Percentiles rank a stretch among this genome's conserved stretches.
phyloP scores from a whole-genome alignment of 2,797 vertebrate species.

The Crax fasciolata region DNA sequence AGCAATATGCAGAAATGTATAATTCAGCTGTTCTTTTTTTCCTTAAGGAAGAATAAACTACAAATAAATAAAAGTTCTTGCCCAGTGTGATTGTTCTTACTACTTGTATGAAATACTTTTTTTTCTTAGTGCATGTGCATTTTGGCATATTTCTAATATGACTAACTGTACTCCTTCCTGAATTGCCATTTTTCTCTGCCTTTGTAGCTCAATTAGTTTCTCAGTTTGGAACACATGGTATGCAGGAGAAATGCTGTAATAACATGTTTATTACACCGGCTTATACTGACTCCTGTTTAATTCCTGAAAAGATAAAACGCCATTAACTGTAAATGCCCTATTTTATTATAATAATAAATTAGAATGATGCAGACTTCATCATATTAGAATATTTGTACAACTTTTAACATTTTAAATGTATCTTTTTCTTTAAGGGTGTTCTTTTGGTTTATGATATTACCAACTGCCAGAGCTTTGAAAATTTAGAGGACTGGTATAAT shows the following conservation, averaged over 20 bases:
- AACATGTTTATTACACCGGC: neutral
- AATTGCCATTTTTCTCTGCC: neutral
- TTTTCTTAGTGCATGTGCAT: neutral
- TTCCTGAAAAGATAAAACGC: neutral
- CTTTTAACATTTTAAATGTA: constrained; percentile 28
- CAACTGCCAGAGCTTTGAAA: constrained; percentile 98
- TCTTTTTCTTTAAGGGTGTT: constrained; percentile 87
- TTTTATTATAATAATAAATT: constrained; percentile 5
- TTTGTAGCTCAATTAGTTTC: neutral
- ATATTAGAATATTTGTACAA: neutral
- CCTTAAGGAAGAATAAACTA: neutral
- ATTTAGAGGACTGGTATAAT: constrained; percentile 96
- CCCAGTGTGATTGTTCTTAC: neutral
- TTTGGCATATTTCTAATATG: neutral
- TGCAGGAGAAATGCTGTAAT: neutral
- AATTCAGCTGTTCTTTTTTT: neutral
- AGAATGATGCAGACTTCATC: neutral
- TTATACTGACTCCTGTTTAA: neutral
- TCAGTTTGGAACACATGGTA: neutral
- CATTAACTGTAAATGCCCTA: neutral
- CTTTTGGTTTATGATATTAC: constrained; percentile 98
- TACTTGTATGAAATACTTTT: neutral
- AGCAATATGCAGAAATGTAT: neutral
- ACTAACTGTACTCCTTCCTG: neutral
- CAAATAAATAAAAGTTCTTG: neutral